These are phyloP conservation scores for Hypomecis atomaria DNA, from an alignment of 2,888 invertebrate species.

Conservation along the genomic window DNA sequence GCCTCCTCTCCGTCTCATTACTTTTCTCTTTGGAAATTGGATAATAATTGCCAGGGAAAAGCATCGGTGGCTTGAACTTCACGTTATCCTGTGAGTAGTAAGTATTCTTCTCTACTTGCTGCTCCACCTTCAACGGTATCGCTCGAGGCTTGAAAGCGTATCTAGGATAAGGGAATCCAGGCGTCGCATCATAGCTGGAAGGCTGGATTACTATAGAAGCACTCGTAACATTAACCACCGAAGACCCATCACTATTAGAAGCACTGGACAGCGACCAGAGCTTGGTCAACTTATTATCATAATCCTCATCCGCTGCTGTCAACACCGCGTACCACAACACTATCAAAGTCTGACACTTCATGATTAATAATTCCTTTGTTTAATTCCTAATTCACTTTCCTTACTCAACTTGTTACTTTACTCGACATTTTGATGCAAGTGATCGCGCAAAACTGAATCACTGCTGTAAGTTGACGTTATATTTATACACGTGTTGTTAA, in stretches of 20 bases:
- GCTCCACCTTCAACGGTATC: conserved; percentile 61
- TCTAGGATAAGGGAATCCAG: conserved; percentile 50
- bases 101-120: conserved; percentile 60
- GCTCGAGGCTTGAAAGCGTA: conserved; percentile 74
- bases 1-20: conserved; percentile 43
- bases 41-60: conserved; percentile 80
- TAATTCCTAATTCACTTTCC: conserved; percentile 64
- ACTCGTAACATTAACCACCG: conserved; percentile 71
- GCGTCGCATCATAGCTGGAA: conserved; percentile 53
- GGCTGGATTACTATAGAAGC: conserved; percentile 70
- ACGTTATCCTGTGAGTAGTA: conserved; percentile 62
- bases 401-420: conserved; percentile 51
- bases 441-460: conserved; percentile 82
- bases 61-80: conserved; percentile 67
- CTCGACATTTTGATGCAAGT: conserved; percentile 76
- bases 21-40: conserved; percentile 81
- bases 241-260: conserved; percentile 62
- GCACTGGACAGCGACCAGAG: conserved; percentile 66
- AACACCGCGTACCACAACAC: conserved; percentile 64
- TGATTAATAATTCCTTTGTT: conserved; percentile 43
- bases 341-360: conserved; percentile 63
- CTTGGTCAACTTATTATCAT: conserved; percentile 69
- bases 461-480: conserved; percentile 71
- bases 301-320: conserved; percentile 58
- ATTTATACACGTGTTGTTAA: conserved; percentile 81